A percentile compares a stretch with the other conserved stretches of the same genome.
These are phyloP conservation scores for Sanderia malayensis DNA, from an alignment of 30 jellyfish, hydroid and myxozoan species.

Conservation along the genomic window DNA sequence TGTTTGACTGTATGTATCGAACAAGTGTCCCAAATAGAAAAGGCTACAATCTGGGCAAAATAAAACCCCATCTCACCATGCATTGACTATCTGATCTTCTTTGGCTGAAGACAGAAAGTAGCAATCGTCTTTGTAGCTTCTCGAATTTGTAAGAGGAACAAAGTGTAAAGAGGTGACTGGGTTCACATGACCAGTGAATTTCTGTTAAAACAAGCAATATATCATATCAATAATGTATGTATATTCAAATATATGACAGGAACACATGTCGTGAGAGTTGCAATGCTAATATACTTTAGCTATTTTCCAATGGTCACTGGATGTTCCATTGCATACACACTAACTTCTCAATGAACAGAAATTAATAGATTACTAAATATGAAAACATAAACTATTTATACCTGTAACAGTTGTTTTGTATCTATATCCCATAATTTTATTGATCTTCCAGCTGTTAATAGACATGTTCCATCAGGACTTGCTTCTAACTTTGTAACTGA, in stretches of 20 bases:
- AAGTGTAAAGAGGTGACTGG: slow-evolving; percentile 45
- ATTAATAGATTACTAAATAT: background rate
- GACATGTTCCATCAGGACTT: slow-evolving; percentile 65
- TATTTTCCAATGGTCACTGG: background rate
- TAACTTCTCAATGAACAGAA: background rate
- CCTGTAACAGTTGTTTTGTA: slow-evolving; percentile 74
- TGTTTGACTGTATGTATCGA: too few species aligned
- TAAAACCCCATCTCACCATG: too few species aligned
- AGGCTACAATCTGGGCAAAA: too few species aligned
- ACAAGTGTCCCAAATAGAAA: too few species aligned
- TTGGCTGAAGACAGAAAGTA: slow-evolving; percentile 63
- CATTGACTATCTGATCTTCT: slow-evolving; percentile 68
- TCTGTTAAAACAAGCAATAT: slow-evolving; percentile 36
- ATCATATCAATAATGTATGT: too few species aligned
- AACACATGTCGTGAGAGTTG: background rate
- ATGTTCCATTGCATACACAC: background rate
- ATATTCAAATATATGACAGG: too few species aligned
- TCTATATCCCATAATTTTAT: slow-evolving; percentile 73
- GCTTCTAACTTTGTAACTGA: slow-evolving; percentile 42
- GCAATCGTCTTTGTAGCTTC: slow-evolving; percentile 52
- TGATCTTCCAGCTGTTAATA: slow-evolving; percentile 80
- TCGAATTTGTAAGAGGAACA: slow-evolving; percentile 34
- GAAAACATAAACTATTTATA: background rate
- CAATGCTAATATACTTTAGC: background rate
- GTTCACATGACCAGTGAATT: slow-evolving; percentile 71